A percentile compares a stretch with the other conserved stretches of the same genome.
phyloP scores from a whole-genome alignment of 2,113 vertebrate species.

The zebrafish (Danio rerio) region GRCz12tu NC_133176.1:51033001-51033500 shows the following conservation, averaged over 20 bases:
- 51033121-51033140: slow-evolving; percentile 54
- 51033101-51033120: slow-evolving; percentile 26
- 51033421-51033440: too few species aligned
- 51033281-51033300: slow-evolving; percentile 54
- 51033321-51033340: slow-evolving; percentile 1
- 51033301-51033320: neutral
- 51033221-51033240: slow-evolving; percentile 52
- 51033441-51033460: too few species aligned
- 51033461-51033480: too few species aligned
- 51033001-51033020: slow-evolving; percentile 45
- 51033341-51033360: neutral
- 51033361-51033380: neutral
- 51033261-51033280: slow-evolving; percentile 9
- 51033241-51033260: slow-evolving; percentile 45
- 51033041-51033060: slow-evolving; percentile 10
- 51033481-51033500: too few species aligned
- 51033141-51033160: slow-evolving; percentile 29
- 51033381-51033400: neutral
- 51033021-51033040: slow-evolving; percentile 49
- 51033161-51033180: slow-evolving; percentile 31
- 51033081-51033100: slow-evolving; percentile 36
- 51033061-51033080: slow-evolving; percentile 41
- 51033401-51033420: too few species aligned
- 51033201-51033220: slow-evolving; percentile 57
- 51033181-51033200: slow-evolving; percentile 16